Base-by-base conservation (phyloP, 2,797 vertebrate species). In the Micromesistius poutassou region DNA sequence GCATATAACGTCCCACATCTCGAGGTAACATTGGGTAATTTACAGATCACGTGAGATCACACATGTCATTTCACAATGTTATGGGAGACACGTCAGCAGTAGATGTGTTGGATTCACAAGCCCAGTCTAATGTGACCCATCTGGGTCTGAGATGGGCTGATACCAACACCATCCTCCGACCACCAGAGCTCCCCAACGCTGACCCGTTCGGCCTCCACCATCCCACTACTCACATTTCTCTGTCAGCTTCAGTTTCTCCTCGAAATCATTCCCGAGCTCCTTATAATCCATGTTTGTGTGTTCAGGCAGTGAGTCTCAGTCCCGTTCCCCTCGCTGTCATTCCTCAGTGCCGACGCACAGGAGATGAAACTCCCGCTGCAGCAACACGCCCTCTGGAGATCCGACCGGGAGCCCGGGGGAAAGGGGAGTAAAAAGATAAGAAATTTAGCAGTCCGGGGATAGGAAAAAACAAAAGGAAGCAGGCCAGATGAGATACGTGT, bases 221-320 rank as follows among this genome's bases (percentile, higher is more conserved):
- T 40, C 1, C 8, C 46, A 19, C 38, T 82, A 92, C 93, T 90
- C 88, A 95, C 94, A 84, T 90, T 93, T 92, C 66, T 93, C 93
- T 72, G 88, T 83, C 40, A 94, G 77, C 9, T 89, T 92, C 82
- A 94, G 92, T 78, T 93, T 93, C 88, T 93, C 89, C 86, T 93
- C 89, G 50, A 94, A 86, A 77, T 84, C 13, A 78, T 79, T 87
- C 70, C 91, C 92, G 0, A 95, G 91, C 76, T 93, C 88, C 12
- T 81, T 91, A 90, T 89, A 92, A 88, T 95, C 94, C 94, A 94
- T 91, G 12, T 87, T 90, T 79, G 89, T 84, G 89, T 84, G 89
- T 92, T 92, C 85, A 92, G 83, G 81, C 80, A 80, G 83, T 84
- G 55, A 13, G 55, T 77, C 74, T 35, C 72, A 85, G 88, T 81